phyloP scores from a whole-genome alignment of 1,140 invertebrate genomes.

The Lamellibrachia luymesi region DNA sequence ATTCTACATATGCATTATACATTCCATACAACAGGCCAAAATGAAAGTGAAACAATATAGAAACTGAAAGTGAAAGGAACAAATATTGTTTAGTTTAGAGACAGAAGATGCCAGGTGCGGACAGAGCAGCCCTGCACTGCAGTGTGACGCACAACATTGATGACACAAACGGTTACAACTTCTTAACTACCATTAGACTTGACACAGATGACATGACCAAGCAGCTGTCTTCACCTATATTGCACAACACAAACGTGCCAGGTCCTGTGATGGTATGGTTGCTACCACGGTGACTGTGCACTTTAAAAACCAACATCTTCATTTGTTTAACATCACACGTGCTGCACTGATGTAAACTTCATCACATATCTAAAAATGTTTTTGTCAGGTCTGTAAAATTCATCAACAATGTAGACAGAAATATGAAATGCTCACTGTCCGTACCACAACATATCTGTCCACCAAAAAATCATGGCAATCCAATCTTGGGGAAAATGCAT shows the following conservation, averaged over 20 bases:
- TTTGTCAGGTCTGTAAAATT: not conserved
- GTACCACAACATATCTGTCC: not conserved
- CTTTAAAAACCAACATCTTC: not conserved
- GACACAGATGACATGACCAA: not conserved
- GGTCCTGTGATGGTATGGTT: not conserved
- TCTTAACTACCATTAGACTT: not conserved
- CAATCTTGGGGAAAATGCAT: not conserved
- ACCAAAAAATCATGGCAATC: not conserved
- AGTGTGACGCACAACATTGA: not conserved
- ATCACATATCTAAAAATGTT: not conserved
- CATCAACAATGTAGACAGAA: not conserved
- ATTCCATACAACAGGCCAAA: not conserved
- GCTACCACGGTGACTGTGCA: not conserved
- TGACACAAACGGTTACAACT: not conserved
- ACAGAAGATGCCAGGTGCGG: not conserved
- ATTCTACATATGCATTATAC: not conserved
- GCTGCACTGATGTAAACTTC: not conserved
- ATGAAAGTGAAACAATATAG: not conserved
- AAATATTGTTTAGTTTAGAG: not conserved
- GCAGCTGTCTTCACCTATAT: not conserved
- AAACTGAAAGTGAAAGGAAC: not conserved
- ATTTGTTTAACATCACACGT: not conserved
- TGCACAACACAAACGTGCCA: not conserved
- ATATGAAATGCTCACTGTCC: not conserved
- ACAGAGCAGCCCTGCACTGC: not conserved